A percentile compares a stretch with the other conserved stretches of the same genome.
These are phyloP conservation scores for Pelvicachromis taeniatus DNA, from an alignment of 2,113 vertebrate genomes.

Conservation along the genomic window DNA sequence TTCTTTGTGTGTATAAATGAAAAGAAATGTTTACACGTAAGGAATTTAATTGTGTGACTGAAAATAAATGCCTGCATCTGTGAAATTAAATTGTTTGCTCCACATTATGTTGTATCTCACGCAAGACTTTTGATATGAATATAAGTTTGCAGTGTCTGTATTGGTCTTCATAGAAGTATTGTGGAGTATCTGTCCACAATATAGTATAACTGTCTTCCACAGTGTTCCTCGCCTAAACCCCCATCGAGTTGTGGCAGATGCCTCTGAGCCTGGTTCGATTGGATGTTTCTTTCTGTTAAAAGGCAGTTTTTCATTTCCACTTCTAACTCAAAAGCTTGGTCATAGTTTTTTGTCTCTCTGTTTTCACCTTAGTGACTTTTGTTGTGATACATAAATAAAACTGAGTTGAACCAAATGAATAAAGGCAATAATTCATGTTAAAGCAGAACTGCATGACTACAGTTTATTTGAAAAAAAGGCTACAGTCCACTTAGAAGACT, in stretches of 20 bases:
- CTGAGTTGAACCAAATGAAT: too few relatives aligned
- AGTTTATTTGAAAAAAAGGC: background rate
- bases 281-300: background rate
- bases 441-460: background rate
- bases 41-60: background rate
- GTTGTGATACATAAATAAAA: too few relatives aligned
- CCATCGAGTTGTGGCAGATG: background rate
- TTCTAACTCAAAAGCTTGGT: too few relatives aligned
- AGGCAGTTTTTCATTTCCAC: background rate
- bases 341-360: background rate
- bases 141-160: too few relatives aligned
- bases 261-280: background rate
- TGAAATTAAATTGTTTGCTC: background rate
- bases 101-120: background rate
- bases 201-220: too few relatives aligned
- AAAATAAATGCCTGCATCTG: background rate
- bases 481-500: background rate
- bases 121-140: background rate
- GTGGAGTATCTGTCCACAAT: too few relatives aligned
- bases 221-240: background rate
- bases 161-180: too few relatives aligned
- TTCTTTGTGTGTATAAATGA: accelerated
- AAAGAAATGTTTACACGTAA: background rate
- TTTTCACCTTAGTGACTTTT: background rate
- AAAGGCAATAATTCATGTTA: background rate